These are phyloP conservation scores for pig (Sus scrofa) DNA, from an alignment of 2,113 vertebrate genomes.

Conservation along the genomic window T2T-Sscrofa CM000813.6:112983001-112983500, in stretches of 20 bases:
- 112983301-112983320: not conserved
- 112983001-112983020: not conserved
- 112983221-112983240: not conserved
- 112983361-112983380: not conserved
- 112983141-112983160: not conserved
- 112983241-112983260: not conserved
- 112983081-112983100: not conserved
- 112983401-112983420: not conserved
- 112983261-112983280: not conserved
- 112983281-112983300: not conserved
- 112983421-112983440: not conserved
- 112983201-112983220: not conserved
- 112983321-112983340: not conserved
- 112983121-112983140: not conserved
- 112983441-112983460: not conserved
- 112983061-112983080: not conserved
- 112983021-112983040: not conserved
- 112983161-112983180: not conserved
- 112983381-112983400: not conserved
- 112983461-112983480: not conserved
- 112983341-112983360: not conserved
- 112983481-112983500: not conserved
- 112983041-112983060: not conserved
- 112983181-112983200: not conserved
- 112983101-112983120: not conserved